These are phyloP conservation scores for Heterotis niloticus DNA, from an alignment of 2,113 vertebrate species.

Conservation along the genomic window DNA sequence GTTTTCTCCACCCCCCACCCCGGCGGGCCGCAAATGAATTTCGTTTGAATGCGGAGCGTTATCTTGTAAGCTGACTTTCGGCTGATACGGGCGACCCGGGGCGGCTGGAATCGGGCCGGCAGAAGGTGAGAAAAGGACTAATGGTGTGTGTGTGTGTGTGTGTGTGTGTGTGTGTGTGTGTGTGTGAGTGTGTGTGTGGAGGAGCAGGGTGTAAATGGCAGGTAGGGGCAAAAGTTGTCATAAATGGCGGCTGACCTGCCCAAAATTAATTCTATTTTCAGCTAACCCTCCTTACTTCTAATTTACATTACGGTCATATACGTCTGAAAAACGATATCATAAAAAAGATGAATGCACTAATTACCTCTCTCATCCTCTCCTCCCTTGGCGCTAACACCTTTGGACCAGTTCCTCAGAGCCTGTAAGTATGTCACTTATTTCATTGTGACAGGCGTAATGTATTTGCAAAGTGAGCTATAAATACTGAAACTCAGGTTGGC, in stretches of 20 bases:
- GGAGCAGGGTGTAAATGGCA: background rate
- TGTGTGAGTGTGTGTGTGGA: conserved; percentile 11
- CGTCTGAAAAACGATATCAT: conserved; percentile 99
- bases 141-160: conserved; percentile 15
- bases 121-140: conserved; percentile 43
- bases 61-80: conserved; percentile 88
- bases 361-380: conserved; percentile 97
- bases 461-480: conserved; percentile 99
- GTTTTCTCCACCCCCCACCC: conserved; percentile 18
- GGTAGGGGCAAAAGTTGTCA: conserved; percentile 75
- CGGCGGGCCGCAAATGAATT: conserved; percentile 84
- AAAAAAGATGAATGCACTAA: conserved; percentile 99
- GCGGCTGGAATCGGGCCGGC: conserved; percentile 73
- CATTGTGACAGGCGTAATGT: conserved; percentile 99
- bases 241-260: conserved; percentile 99
- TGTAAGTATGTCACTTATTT: conserved; percentile 99
- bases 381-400: conserved; percentile 83
- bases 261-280: conserved; percentile 99
- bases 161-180: conserved; percentile 45
- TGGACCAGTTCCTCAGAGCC: conserved; percentile 81
- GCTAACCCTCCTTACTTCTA: conserved; percentile 99
- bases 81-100: conserved; percentile 79
- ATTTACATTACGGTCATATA: conserved; percentile 99
- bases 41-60: conserved; percentile 89
- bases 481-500: conserved; percentile 94